Base-by-base conservation (phyloP, 2,797 vertebrate genomes). In the Halcyon badia region DNA sequence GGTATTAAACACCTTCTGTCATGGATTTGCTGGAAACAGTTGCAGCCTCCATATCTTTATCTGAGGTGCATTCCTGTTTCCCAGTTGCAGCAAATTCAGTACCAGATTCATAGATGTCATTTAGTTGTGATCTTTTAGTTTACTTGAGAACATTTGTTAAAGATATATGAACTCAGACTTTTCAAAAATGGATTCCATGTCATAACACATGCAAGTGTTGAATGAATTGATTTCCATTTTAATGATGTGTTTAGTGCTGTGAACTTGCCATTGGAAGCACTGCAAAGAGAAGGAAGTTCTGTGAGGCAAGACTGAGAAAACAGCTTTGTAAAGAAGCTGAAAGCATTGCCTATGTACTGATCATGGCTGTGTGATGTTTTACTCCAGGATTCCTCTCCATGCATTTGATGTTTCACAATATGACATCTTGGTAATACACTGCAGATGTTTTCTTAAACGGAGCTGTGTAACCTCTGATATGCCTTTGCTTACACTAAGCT, bases 321-420 rank as follows among this genome's bases (percentile, higher is more conserved):
- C 11, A 87, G 26, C 58, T 80, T 95, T 82, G 37, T 62, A 83
- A 95, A 84, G 17, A 71, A 75, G 18, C 56, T 86, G 83, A 94
- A 84, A 83, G 20, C 19, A 78, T 37, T 64, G 16, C 28, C 22
- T 33, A 3, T 7, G 7, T 58, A 56, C 48, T 89, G 71, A 65
- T 49, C 28, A 76, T 49, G 28, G 22, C 14, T 71, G 8, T 66
- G 35, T 84, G 83, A 81, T 95, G 52, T 62, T 96, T 94, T 82
- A 41, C 66, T 31, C 83, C 58, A 31, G 57, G 37, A 68, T 35
- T 24, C 16, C 52, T 94, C 83, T 95, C 91, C 80, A 46, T 20
- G 20, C 41, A 33, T 91, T 89, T 97, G 80, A 81, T 92, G 44
- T 89, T 95, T 96, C 68, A 83, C 73, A 84, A 86, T 89, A 77